phyloP scores from a whole-genome alignment of 2,888 invertebrate genomes.

The Merodon equestris region DNA sequence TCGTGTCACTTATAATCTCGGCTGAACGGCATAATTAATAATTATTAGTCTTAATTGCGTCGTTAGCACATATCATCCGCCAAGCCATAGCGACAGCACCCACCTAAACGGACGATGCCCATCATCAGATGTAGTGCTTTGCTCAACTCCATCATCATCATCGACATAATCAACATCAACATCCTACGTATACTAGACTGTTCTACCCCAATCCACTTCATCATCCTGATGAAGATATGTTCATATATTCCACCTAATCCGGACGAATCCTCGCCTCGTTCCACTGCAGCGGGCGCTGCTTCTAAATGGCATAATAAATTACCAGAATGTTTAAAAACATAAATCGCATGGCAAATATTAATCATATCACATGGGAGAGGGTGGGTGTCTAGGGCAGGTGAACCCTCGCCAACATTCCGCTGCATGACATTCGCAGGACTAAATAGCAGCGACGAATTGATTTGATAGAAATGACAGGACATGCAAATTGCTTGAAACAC shows the following conservation, averaged over 20 bases:
- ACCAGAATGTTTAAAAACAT: slow-evolving; percentile 43
- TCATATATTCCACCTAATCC: slow-evolving; percentile 30
- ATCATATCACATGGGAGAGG: slow-evolving; percentile 28
- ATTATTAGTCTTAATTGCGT: slow-evolving; percentile 62
- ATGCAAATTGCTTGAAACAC: slow-evolving; percentile 16
- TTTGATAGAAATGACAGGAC: too few species aligned
- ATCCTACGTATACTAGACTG: too few species aligned
- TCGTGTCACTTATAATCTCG: slow-evolving; percentile 56
- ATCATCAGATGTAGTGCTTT: slow-evolving; percentile 12
- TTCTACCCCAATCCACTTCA: background rate
- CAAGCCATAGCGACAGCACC: slow-evolving; percentile 17
- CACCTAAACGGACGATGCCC: slow-evolving; percentile 1
- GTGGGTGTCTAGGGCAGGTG: background rate
- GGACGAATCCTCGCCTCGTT: too few species aligned
- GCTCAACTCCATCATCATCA: slow-evolving; percentile 26
- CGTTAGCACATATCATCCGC: slow-evolving; percentile 60
- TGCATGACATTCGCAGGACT: too few species aligned
- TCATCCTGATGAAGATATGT: slow-evolving; percentile 7
- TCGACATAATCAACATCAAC: slow-evolving; percentile 1
- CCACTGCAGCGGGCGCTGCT: background rate
- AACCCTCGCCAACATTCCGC: too few species aligned
- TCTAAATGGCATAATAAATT: slow-evolving; percentile 38
- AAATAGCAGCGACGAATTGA: too few species aligned
- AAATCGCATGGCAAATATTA: slow-evolving; percentile 53
- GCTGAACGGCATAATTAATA: slow-evolving; percentile 61